Evolutionary conservation across 2,888 invertebrate species (phyloP).

Genomic region (Synanthedon vespiformis): DNA sequence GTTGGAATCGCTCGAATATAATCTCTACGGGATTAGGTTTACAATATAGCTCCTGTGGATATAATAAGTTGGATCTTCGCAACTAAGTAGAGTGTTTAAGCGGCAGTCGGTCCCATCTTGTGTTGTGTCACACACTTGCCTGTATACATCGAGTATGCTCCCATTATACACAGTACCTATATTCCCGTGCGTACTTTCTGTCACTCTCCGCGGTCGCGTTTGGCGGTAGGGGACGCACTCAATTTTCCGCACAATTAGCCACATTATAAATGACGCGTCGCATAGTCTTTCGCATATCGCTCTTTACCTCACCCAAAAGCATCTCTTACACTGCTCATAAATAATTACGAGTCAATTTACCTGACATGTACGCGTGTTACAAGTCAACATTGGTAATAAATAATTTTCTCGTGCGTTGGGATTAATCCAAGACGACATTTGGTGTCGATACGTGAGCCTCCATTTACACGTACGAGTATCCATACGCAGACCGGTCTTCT

Average conservation of each 20-base stretch:
- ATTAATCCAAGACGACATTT: not conserved
- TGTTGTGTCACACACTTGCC: not conserved
- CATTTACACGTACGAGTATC: not conserved
- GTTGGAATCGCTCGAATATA: not conserved
- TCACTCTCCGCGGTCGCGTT: not conserved
- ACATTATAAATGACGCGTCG: constrained; percentile 1
- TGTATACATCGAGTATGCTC: no score
- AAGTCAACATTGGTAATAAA: not conserved
- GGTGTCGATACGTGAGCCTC: not conserved
- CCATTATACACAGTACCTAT: no score
- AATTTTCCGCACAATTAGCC: constrained; percentile 17
- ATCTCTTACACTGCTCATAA: not conserved
- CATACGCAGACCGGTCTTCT: not conserved
- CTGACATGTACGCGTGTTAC: not conserved
- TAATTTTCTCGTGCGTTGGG: not conserved
- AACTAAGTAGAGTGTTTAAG: not conserved
- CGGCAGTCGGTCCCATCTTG: not conserved
- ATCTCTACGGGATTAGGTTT: not conserved
- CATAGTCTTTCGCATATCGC: not conserved
- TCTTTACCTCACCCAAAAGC: not conserved
- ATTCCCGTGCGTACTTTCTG: no score
- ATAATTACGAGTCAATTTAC: not conserved
- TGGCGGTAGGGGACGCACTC: constrained; percentile 7
- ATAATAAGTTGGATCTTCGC: not conserved
- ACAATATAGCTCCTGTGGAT: not conserved